Evolutionary conservation across 2,113 vertebrate species (phyloP), one percentile per base, ranked within the genome.

Genomic region (Lycaon pictus): DNA sequence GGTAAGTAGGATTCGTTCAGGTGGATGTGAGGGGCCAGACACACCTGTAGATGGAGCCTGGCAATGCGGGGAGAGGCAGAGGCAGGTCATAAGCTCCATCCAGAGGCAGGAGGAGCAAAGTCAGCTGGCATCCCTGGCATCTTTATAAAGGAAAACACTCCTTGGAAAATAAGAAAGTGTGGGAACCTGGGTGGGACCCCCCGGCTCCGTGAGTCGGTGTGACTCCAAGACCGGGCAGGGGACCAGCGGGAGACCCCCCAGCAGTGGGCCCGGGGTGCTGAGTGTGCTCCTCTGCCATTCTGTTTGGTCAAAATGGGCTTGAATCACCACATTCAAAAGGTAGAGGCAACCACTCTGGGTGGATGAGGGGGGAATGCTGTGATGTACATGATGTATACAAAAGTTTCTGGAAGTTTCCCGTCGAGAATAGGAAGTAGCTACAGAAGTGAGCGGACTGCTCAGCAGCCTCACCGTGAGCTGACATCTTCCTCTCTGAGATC

Each of bases 131-230:
- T 17, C 23, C 55, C 71, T 10, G 1, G 9, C 2, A 0, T 53
- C 53, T 27, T 56, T 3, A 3, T 3, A 74, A 43, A 81, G 7
- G 76, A 55, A 92, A 23, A 58, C 0, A 0, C 23, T 67, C 29
- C 4, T 0, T 56, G 62, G 55, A 56, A 62, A 32, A 43, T 12
- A 27, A 32, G 63, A 22, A 15, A 9, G 72, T 62, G 1, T 17
- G 23, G 0, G n/a, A 80, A 8, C 35, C 7, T 1, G 5, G 0
- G 51, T 2, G 2, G 55, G 4, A 7, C 0, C 11, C 3, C 32
- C 7, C 16, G 37, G 13, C n/a, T 56, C 53, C 5, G 0, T 7
- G 23, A 11, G 63, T 27, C 67, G 8, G 11, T 22, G 27, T 3
- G 12, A 23, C n/a, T 20, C 22, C 51, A 22, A 5, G 3, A 23